Percentiles rank a stretch among this genome's conserved stretches.
Evolutionary conservation across 2,797 vertebrate genomes (phyloP).

Genomic region (Pseudomugil tenellus): DNA sequence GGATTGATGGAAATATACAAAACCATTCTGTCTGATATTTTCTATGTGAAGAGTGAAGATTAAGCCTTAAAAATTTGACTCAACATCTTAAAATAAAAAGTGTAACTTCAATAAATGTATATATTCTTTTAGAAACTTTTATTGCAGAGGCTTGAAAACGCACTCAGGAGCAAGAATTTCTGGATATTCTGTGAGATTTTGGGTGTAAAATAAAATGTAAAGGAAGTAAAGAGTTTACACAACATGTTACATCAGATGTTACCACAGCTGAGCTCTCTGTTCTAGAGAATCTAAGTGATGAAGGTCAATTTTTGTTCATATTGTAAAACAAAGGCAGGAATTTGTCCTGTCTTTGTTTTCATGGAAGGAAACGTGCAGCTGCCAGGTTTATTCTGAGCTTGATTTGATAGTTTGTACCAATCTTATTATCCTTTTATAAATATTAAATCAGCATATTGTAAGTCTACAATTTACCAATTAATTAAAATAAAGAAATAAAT

Average conservation of each 20-base stretch:
- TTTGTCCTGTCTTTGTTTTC: background rate
- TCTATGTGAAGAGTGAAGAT: background rate
- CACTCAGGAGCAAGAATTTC: background rate
- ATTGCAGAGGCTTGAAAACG: background rate
- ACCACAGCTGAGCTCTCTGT: background rate
- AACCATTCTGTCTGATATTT: background rate
- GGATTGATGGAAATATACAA: background rate
- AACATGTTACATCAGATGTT: background rate
- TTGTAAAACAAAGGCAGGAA: background rate
- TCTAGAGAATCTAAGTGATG: background rate
- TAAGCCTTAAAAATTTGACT: background rate
- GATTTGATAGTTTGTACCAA: background rate
- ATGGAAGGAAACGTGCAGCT: background rate
- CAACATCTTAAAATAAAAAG: background rate
- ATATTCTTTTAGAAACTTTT: background rate
- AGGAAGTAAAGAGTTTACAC: background rate
- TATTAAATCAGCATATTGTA: background rate
- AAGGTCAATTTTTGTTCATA: background rate
- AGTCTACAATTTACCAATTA: background rate
- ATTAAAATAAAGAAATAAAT: background rate
- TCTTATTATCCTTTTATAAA: background rate
- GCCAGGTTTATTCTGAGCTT: background rate
- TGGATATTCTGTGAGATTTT: background rate
- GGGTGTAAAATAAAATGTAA: background rate
- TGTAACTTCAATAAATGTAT: background rate